A percentile compares a stretch with the other conserved stretches of the same genome.
Evolutionary conservation across 2,113 vertebrate species (phyloP).

Genomic region (Triplophysa rosa): DNA sequence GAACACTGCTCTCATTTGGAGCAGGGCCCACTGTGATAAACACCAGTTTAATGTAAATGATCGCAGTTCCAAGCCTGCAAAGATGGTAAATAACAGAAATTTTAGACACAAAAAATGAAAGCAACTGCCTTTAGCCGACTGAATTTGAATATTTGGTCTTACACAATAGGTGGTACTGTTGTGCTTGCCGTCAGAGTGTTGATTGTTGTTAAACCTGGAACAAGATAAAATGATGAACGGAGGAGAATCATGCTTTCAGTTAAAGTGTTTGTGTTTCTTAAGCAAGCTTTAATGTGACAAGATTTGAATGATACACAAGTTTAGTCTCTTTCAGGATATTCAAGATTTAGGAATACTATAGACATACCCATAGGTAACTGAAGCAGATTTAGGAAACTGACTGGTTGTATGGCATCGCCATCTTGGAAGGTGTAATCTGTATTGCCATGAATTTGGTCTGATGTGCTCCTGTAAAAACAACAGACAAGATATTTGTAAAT

Average conservation of each 20-base stretch:
- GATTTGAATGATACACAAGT: neutral
- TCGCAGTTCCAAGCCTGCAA: neutral
- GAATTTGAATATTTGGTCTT: neutral
- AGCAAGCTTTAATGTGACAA: neutral
- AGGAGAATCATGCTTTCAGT: neutral
- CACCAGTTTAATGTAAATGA: conserved; percentile 11
- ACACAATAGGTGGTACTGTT: neutral
- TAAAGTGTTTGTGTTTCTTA: neutral
- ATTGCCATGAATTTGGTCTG: no score
- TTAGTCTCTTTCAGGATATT: no score
- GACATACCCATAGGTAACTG: neutral
- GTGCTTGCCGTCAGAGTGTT: neutral
- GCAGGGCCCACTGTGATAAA: neutral
- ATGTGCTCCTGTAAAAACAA: no score
- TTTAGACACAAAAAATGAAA: neutral
- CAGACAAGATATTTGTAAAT: no score
- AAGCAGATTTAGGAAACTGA: conserved; percentile 1
- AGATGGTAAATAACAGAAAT: neutral
- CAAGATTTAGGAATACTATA: no score
- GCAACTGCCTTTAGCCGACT: neutral
- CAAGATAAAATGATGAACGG: neutral
- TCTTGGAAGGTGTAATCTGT: no score
- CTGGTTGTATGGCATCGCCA: neutral
- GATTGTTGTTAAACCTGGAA: neutral
- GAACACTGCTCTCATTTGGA: conserved; percentile 2